Conservation (phyloP, 2,888 invertebrate species). For the Leistus spinibarbis region DNA sequence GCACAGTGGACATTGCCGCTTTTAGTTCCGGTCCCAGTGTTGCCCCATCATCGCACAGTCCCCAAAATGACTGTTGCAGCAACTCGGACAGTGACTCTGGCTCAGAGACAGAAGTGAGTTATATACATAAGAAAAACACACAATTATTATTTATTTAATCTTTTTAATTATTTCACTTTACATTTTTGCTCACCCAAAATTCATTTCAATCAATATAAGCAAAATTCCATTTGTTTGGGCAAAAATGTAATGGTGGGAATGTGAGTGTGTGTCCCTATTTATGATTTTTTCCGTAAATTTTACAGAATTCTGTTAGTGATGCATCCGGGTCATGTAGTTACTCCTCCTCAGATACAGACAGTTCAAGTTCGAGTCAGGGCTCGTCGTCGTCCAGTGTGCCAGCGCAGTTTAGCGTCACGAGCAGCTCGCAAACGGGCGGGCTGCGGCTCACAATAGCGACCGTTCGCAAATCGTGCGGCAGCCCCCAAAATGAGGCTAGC, state of each 20-base stretch:
- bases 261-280: too few relatives aligned
- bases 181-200: neutral
- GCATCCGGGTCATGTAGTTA: slow-evolving; percentile 56
- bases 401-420: slow-evolving; percentile 63
- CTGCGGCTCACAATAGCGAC: slow-evolving; percentile 67
- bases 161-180: neutral
- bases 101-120: slow-evolving; percentile 57
- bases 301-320: slow-evolving; percentile 59
- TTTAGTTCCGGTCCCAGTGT: slow-evolving; percentile 61
- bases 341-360: slow-evolving; percentile 56
- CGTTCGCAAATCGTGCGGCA: slow-evolving; percentile 60
- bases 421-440: slow-evolving; percentile 65
- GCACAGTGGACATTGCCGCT: slow-evolving; percentile 71
- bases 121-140: neutral
- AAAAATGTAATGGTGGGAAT: neutral
- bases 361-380: slow-evolving; percentile 54
- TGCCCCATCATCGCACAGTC: slow-evolving; percentile 47
- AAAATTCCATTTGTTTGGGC: too few relatives aligned
- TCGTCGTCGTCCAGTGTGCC: slow-evolving; percentile 55
- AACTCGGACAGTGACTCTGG: slow-evolving; percentile 66
- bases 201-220: too few relatives aligned
- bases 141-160: neutral
- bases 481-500: slow-evolving; percentile 51
- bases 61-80: slow-evolving; percentile 51
- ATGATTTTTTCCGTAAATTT: slow-evolving; percentile 41